Evolutionary conservation across 2,113 vertebrate species (phyloP).

Genomic region (Rafetus swinhoei): DNA sequence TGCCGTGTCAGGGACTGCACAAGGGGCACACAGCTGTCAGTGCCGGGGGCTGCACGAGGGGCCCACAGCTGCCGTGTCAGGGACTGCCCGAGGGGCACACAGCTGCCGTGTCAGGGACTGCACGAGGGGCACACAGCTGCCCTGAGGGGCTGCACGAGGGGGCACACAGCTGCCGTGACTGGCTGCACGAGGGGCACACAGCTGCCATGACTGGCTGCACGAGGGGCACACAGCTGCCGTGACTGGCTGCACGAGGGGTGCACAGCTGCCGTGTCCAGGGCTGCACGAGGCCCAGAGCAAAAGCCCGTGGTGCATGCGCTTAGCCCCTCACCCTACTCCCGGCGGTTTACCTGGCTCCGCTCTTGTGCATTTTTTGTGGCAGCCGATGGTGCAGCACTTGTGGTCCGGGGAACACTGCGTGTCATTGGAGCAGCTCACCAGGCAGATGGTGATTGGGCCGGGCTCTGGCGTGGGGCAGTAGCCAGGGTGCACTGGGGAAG

Average conservation of each 20-base stretch:
- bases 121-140: too few species aligned
- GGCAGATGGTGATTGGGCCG: neutral
- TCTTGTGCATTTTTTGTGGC: neutral
- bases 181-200: too few species aligned
- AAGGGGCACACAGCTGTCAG: too few species aligned
- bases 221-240: neutral
- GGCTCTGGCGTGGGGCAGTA: neutral
- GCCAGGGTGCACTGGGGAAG: neutral
- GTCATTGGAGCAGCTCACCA: neutral
- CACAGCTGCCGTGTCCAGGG: too few species aligned
- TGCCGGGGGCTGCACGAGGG: too few species aligned
- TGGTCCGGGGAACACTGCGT: neutral
- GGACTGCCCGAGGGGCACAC: too few species aligned
- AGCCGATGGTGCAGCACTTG: neutral
- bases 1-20: too few species aligned
- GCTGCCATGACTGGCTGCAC: neutral
- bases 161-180: too few species aligned
- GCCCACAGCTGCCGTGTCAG: too few species aligned
- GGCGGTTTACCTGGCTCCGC: neutral
- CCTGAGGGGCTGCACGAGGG: too few species aligned
- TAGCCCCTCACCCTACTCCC: too few species aligned
- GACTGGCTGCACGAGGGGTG: neutral
- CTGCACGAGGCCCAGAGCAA: neutral
- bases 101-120: too few species aligned
- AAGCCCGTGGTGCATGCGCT: neutral